These are phyloP conservation scores for Drosophila kurseongensis DNA, from an alignment of 1,140 invertebrate species.

Conservation along the genomic window DNA sequence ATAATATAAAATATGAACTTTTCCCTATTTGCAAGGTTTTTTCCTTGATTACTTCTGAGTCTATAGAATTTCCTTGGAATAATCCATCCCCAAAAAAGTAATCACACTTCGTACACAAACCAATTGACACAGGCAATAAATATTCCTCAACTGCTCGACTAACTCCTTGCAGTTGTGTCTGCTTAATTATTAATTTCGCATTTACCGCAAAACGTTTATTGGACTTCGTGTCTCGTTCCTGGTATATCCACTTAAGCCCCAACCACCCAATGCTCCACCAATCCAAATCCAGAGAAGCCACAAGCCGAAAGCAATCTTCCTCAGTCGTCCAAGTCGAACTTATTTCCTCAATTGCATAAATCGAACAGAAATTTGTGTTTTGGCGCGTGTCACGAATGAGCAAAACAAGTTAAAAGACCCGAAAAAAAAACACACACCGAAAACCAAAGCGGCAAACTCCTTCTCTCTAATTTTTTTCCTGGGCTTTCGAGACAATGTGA, in stretches of 20 bases:
- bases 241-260: constrained; percentile 11
- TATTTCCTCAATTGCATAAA: constrained; percentile 83
- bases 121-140: constrained; percentile 63
- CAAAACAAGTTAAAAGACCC: constrained; percentile 49
- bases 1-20: no score
- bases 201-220: constrained; percentile 80
- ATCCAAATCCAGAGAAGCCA: constrained; percentile 23
- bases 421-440: constrained; percentile 19
- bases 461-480: constrained; percentile 39
- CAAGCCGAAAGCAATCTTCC: constrained; percentile 48
- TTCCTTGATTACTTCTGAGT: not conserved
- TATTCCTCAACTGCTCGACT: constrained; percentile 20
- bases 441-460: constrained; percentile 51
- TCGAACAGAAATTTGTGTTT: constrained; percentile 78
- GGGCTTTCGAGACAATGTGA: constrained; percentile 73
- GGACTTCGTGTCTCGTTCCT: constrained; percentile 31
- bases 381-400: constrained; percentile 79
- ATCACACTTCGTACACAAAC: constrained; percentile 47
- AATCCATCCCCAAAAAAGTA: constrained; percentile 17
- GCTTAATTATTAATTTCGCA: constrained; percentile 82
- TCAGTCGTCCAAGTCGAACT: constrained; percentile 54
- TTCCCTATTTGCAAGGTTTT: no score
- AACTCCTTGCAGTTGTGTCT: constrained; percentile 37
- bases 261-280: constrained; percentile 12
- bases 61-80: not conserved